phyloP scores from a whole-genome alignment of 1,140 invertebrate genomes.

The Microvelia longipes region DNA sequence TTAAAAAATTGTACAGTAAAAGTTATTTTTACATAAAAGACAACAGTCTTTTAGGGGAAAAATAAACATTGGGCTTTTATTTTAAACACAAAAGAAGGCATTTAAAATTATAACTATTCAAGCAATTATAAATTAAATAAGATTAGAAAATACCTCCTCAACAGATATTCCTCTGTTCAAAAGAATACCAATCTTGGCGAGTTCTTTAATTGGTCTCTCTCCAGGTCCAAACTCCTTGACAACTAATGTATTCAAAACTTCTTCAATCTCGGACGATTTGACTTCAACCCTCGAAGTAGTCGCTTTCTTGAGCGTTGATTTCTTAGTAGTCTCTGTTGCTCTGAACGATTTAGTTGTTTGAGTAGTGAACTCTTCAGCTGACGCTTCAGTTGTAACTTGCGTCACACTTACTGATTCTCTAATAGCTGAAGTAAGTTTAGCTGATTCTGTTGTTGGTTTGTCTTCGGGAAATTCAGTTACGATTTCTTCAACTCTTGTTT shows the following conservation, averaged over 20 bases:
- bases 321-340: conserved; percentile 26
- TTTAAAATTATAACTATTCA: neutral
- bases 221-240: conserved; percentile 63
- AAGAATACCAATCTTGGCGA: conserved; percentile 63
- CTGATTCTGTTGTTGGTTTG: neutral
- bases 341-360: conserved; percentile 12
- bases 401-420: conserved; percentile 29
- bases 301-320: conserved; percentile 30
- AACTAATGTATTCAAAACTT: conserved; percentile 52
- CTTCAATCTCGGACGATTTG: conserved; percentile 50
- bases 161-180: conserved; percentile 54
- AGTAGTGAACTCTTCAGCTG: conserved; percentile 15
- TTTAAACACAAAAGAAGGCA: too few species aligned
- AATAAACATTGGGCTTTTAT: too few species aligned
- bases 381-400: conserved; percentile 20
- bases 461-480: neutral
- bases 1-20: too few species aligned
- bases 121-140: neutral
- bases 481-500: neutral
- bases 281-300: conserved; percentile 33
- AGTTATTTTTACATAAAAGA: too few species aligned
- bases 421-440: neutral
- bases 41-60: too few species aligned
- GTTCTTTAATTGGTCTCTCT: conserved; percentile 55
- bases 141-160: conserved; percentile 45